Base-by-base conservation (phyloP, 1,140 invertebrate species). In the Belonocnema kinseyi region DNA sequence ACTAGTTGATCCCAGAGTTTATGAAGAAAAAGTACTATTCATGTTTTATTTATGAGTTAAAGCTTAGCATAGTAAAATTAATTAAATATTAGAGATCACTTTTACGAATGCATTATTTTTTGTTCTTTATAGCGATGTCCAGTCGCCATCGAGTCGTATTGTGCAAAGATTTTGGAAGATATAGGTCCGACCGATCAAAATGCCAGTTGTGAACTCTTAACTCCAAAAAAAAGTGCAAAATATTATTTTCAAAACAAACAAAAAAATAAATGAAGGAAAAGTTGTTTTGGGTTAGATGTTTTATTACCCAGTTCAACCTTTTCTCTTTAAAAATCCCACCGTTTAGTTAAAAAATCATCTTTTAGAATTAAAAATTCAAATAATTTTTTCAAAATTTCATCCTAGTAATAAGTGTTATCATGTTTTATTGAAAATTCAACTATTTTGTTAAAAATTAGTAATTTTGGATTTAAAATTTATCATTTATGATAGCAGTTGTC, bases 1-100 rank as follows among this genome's bases (percentile, higher is more conserved):
- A 33, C 58, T 66, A 1, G 58, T 66, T 6, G 58, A 66, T 66
- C 58, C 58, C 14, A 14, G 40, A 66, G 13, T 66, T 66, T 66
- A 66, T 66, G 16, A 66, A 3, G 17, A 54, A 54, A 4, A 66
- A 26, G 58, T 66, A 66, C 2, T 11, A 46, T 10, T 26, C 19
- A 26, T 58, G 1, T 58, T 58, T 12, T 10, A 12, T 58, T 26
- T 21, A 58, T 21, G 13, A 58, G 3, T 26, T 58, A 21, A 12
- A 26, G n/a, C 5, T n/a, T 19, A 54, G 8, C 1, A 17, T 54
- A 10, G 10, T 11, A 13, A 16, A 66, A 66, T 33, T 66, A 4
- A 3, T 66, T 14, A 14, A 13, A 13, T 33, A 46, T 46, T 5
- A 11, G 7, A 46, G 14, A 66, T 33, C 2, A 8, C 16, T 6